These are phyloP conservation scores for Tarsius wallacei DNA, from an alignment of 2,797 vertebrate genomes.

Conservation along the genomic window DNA sequence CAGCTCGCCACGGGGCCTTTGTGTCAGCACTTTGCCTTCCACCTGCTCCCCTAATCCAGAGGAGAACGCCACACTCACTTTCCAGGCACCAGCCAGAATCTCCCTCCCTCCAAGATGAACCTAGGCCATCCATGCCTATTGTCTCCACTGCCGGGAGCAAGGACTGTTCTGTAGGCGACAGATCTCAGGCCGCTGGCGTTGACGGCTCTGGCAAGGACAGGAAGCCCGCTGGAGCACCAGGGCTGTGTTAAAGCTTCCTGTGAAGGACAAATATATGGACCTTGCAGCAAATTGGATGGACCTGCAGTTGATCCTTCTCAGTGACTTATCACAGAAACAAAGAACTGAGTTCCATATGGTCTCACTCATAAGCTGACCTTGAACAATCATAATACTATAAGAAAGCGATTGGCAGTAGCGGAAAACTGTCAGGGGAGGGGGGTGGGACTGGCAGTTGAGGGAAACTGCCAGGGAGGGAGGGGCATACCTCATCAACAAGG, in stretches of 20 bases:
- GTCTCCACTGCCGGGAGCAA: constrained; percentile 55
- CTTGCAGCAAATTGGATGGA: too few species aligned
- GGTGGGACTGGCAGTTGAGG: too few species aligned
- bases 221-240: not conserved
- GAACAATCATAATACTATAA: too few species aligned
- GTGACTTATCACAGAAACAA: too few species aligned
- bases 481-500: too few species aligned
- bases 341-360: too few species aligned
- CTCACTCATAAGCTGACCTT: too few species aligned
- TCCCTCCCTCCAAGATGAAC: constrained; percentile 53
- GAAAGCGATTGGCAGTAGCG: too few species aligned
- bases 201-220: constrained; percentile 49
- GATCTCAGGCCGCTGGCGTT: constrained; percentile 51
- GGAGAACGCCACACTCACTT: not conserved
- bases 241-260: not conserved
- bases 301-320: too few species aligned
- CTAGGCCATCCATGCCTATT: constrained; percentile 57
- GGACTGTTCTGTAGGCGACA: constrained; percentile 82
- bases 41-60: not conserved
- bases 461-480: too few species aligned
- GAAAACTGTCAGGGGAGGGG: too few species aligned
- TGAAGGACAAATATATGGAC: too few species aligned
- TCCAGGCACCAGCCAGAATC: not conserved
- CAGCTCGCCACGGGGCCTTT: rapidly evolving
- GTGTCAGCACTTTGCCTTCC: not conserved